Conservation (phyloP, 1,140 invertebrate species). For the Bombus balteatus region DNA sequence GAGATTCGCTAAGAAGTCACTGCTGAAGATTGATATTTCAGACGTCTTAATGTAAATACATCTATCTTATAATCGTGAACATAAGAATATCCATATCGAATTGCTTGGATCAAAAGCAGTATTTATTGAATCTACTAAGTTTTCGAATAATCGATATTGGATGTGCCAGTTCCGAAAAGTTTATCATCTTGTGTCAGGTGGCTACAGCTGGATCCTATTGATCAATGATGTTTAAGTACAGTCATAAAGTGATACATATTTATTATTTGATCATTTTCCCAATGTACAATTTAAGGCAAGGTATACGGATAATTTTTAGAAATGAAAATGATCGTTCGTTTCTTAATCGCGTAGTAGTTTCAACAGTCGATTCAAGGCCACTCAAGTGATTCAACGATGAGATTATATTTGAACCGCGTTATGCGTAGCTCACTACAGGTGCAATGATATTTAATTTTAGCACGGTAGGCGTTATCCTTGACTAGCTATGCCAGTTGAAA, state of each 20-base stretch:
- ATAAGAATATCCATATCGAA: background rate
- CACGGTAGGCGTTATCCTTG: constrained; percentile 57
- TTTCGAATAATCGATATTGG: background rate
- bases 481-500: constrained; percentile 47
- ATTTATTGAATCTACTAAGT: background rate
- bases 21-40: too few species aligned
- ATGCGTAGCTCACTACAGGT: constrained; percentile 39
- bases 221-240: background rate
- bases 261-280: background rate
- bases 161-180: too few species aligned
- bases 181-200: too few species aligned
- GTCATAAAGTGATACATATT: background rate
- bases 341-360: background rate
- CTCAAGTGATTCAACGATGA: constrained; percentile 18
- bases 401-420: constrained; percentile 45
- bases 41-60: too few species aligned
- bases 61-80: background rate
- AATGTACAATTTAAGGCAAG: background rate
- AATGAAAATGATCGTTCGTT: background rate
- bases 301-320: background rate
- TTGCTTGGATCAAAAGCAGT: background rate
- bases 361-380: background rate
- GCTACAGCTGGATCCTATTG: background rate
- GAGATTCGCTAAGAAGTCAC: too few species aligned
- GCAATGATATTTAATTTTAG: constrained; percentile 55